These are phyloP conservation scores for Trogon surrucura DNA, from an alignment of 2,113 vertebrate species.

Conservation along the genomic window DNA sequence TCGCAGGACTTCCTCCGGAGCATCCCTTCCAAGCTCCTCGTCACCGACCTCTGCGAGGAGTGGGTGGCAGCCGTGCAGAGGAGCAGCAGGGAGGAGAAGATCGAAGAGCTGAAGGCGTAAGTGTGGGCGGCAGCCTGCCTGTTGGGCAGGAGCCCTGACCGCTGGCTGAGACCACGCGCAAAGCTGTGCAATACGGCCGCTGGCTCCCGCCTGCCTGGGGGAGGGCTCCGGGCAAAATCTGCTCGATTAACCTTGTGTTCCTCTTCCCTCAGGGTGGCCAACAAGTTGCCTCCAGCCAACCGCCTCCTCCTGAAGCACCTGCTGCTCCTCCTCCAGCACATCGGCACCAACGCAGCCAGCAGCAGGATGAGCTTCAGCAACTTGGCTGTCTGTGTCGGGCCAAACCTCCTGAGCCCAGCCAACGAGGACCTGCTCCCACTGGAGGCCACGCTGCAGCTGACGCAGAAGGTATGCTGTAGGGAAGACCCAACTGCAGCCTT, in stretches of 20 bases:
- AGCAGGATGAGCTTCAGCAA: not conserved
- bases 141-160: no score
- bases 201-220: not conserved
- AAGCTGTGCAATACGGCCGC: not conserved
- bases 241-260: not conserved
- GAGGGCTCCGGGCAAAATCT: not conserved
- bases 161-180: no score
- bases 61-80: not conserved
- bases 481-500: not conserved
- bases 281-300: constrained; percentile 79
- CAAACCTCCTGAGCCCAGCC: not conserved
- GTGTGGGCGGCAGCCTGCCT: no score
- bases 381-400: not conserved
- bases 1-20: not conserved
- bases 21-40: not conserved
- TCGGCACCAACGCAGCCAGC: not conserved
- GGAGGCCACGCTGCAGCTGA: not conserved
- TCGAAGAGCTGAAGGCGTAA: not conserved
- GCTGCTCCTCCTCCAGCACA: not conserved
- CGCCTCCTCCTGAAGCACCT: constrained; percentile 80
- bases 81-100: not conserved
- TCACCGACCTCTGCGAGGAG: not conserved
- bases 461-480: not conserved
- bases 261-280: no score
- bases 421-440: not conserved